Evolutionary conservation across 2,888 invertebrate species (phyloP).

Genomic region (Pristionchus arcanus): DNA sequence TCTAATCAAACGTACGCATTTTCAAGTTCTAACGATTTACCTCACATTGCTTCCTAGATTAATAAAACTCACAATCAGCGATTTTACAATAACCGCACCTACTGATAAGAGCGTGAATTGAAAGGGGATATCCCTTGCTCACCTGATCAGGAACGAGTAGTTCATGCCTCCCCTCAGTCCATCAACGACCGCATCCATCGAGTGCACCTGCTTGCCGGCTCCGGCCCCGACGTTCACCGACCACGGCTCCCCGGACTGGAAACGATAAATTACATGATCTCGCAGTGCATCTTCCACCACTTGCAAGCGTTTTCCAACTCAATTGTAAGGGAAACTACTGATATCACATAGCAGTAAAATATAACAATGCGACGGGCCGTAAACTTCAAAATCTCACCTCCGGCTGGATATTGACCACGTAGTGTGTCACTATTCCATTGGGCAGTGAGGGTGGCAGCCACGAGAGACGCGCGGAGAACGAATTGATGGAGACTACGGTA

Average conservation of each 20-base stretch:
- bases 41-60: too few relatives aligned
- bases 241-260: constrained; percentile 62
- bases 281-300: too few relatives aligned
- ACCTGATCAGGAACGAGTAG: constrained; percentile 53
- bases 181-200: constrained; percentile 72
- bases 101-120: too few relatives aligned
- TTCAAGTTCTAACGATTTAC: not conserved
- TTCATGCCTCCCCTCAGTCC: constrained; percentile 71
- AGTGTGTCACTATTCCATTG: constrained; percentile 76
- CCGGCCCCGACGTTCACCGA: constrained; percentile 69
- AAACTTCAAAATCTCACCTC: not conserved
- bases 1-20: not conserved
- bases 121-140: too few relatives aligned
- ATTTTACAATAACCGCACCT: too few relatives aligned
- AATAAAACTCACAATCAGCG: too few relatives aligned
- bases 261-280: too few relatives aligned
- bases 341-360: too few relatives aligned
- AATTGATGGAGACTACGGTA: constrained; percentile 60
- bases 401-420: constrained; percentile 66
- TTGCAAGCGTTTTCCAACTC: too few relatives aligned
- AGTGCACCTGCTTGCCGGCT: constrained; percentile 61
- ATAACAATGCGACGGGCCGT: not conserved
- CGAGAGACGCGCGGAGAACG: constrained; percentile 73
- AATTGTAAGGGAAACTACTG: too few relatives aligned
- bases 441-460: constrained; percentile 75